Percentiles rank a stretch among this genome's conserved stretches.
These are phyloP conservation scores for Chironomus tepperi DNA, from an alignment of 1,140 invertebrate species.

Conservation along the genomic window DNA sequence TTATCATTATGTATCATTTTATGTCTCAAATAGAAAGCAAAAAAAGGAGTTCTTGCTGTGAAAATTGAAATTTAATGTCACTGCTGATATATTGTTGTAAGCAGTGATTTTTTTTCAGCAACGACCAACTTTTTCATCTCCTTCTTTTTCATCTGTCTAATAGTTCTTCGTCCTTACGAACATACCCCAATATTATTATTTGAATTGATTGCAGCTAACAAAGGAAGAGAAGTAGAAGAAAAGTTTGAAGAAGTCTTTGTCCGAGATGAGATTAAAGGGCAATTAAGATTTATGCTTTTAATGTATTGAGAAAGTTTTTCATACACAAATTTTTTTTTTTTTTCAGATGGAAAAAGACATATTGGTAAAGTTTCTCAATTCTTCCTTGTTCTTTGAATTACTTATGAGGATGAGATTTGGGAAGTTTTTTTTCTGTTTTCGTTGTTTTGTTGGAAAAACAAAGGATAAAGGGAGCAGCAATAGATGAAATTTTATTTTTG, in stretches of 20 bases:
- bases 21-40: too few relatives aligned
- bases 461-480: too few relatives aligned
- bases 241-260: neutral
- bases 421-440: too few relatives aligned
- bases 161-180: too few relatives aligned
- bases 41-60: neutral
- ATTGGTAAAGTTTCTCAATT: neutral
- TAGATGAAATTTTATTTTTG: too few relatives aligned
- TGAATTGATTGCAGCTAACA: too few relatives aligned
- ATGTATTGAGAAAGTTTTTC: neutral
- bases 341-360: neutral
- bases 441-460: too few relatives aligned
- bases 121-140: too few relatives aligned
- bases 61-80: constrained; percentile 15
- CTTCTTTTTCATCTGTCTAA: too few relatives aligned
- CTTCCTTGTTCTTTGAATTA: neutral
- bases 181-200: too few relatives aligned
- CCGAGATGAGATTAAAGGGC: neutral
- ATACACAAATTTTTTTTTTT: constrained; percentile 1
- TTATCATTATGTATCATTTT: neutral
- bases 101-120: too few relatives aligned
- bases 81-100: neutral
- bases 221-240: neutral
- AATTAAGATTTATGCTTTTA: neutral
- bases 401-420: too few relatives aligned